Conservation (phyloP, 2,797 vertebrate genomes). For the Darevskia nairensis region DNA sequence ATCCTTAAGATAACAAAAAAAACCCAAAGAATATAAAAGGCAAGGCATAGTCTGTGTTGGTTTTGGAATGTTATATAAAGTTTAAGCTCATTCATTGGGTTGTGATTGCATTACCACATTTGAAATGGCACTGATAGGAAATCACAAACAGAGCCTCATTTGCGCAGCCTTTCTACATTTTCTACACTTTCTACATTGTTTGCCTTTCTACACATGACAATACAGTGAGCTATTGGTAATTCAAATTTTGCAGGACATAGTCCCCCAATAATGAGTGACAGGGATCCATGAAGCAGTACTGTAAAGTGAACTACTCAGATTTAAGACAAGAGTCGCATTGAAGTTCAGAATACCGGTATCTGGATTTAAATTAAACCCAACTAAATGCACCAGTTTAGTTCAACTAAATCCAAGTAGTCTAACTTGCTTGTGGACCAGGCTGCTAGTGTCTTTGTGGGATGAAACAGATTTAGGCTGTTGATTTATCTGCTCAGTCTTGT, state of each 20-base stretch:
- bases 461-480: neutral
- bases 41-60: neutral
- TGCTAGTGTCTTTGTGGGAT: constrained; percentile 11
- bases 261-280: neutral
- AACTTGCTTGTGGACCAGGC: neutral
- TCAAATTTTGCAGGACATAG: neutral
- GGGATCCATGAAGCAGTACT: neutral
- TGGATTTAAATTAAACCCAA: constrained; percentile 18
- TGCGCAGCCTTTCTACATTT: too few species aligned
- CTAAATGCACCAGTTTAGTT: neutral
- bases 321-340: neutral
- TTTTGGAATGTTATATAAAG: neutral
- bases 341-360: neutral
- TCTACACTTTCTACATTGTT: too few species aligned
- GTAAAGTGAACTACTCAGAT: neutral
- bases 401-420: neutral
- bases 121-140: constrained; percentile 55
- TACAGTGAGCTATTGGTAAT: constrained; percentile 30
- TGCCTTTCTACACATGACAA: constrained; percentile 39
- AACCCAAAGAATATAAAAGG: constrained; percentile 13
- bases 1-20: constrained; percentile 38
- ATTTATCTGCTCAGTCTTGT: constrained; percentile 18
- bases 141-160: constrained; percentile 40
- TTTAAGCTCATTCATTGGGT: neutral
- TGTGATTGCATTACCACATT: constrained; percentile 53